Percentiles rank a stretch among this genome's conserved stretches.
These are phyloP conservation scores for Rotaria socialis DNA, from an alignment of 2,888 invertebrate genomes.

Conservation along the genomic window DNA sequence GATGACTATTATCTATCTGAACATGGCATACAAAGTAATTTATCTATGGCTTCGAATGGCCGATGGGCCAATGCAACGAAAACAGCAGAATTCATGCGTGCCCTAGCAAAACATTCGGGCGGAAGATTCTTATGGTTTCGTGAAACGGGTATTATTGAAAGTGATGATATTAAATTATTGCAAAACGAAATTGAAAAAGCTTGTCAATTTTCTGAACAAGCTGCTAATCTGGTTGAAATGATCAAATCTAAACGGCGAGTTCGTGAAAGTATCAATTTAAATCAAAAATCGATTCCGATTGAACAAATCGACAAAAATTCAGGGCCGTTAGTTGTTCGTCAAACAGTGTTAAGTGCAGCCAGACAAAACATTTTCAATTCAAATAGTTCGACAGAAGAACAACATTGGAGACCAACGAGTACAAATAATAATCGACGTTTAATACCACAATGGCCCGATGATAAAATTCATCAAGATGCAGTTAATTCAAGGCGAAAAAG, in stretches of 20 bases:
- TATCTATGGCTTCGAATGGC: slow-evolving; percentile 51
- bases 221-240: slow-evolving; percentile 56
- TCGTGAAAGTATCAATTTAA: neutral
- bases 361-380: neutral
- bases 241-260: slow-evolving; percentile 54
- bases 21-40: neutral
- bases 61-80: slow-evolving; percentile 59
- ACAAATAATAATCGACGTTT: slow-evolving; percentile 24
- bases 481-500: neutral
- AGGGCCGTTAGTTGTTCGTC: neutral
- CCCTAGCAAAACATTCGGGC: slow-evolving; percentile 55
- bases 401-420: slow-evolving; percentile 43
- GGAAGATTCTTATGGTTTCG: slow-evolving; percentile 61
- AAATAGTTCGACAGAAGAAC: slow-evolving; percentile 49
- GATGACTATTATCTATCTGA: slow-evolving; percentile 53
- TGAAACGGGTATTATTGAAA: slow-evolving; percentile 60
- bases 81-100: slow-evolving; percentile 57
- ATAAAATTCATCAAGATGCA: neutral
- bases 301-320: slow-evolving; percentile 50
- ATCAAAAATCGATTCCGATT: neutral
- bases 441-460: slow-evolving; percentile 32
- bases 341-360: neutral
- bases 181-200: slow-evolving; percentile 59
- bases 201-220: slow-evolving; percentile 58
- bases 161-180: slow-evolving; percentile 58